Base-by-base conservation (phyloP, 2,113 vertebrate genomes). In the Willisornis vidua region DNA sequence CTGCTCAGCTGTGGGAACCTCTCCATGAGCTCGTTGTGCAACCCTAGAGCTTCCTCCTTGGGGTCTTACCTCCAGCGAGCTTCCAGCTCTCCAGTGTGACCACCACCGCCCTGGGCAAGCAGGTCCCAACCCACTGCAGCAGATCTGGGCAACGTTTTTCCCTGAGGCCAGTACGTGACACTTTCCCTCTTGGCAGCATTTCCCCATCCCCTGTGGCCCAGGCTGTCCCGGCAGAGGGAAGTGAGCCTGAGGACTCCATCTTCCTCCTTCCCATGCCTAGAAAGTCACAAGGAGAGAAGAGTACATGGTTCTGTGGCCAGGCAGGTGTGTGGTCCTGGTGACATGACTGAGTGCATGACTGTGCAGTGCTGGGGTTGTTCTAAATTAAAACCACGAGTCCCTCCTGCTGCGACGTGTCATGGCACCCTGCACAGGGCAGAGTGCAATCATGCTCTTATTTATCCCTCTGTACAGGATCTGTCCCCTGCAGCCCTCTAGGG, bases 1-100 rank as follows among this genome's bases (percentile, higher is more conserved):
- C 74, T 92, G 71, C 94, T 97, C 45, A 7, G 92, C 96, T 95
- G 90, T 98, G 97, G 97, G 97, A 98, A 97, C 97, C 92, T 97
- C 96, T 96, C 29, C 16, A 5, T 81, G 95, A 89, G 84, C 85
- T 97, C 4, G 0, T 98, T 98, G 96, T 59, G 15, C 95, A 98
- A 97, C 87, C 83, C 70, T 61, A 48, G 68, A 96, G 94, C 97
- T 98, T 98, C 98, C 97, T 93, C 81, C 94, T 98, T 96, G 95
- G 81, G 71, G 54, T 97, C 73, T 85, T 81, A 93, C 95, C 59
- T 62, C 87, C 92, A 26, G 67, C 33, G 78, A 89, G 96, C 97
- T 95, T 95, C 88, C 94, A 94, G 88, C 90, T 95, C 80, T 6
- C 95, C 96, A 96, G 48, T 22, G 26, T 97, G 94, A 97, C 96